These are phyloP conservation scores for Salarias fasciatus DNA, from an alignment of 2,797 vertebrate genomes.

Conservation along the genomic window DNA sequence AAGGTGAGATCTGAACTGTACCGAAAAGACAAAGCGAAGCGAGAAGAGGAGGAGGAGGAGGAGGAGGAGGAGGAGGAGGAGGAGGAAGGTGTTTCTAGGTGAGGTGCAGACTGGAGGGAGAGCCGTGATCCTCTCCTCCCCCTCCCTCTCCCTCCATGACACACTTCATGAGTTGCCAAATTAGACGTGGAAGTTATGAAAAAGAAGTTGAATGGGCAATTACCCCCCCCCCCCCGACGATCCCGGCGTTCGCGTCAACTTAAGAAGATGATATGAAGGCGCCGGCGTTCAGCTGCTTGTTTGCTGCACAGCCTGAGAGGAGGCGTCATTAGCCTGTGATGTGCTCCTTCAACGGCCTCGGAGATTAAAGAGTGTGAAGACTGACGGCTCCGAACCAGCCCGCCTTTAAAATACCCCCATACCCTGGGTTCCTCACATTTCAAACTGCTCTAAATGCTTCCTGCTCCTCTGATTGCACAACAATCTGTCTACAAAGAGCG, in stretches of 20 bases:
- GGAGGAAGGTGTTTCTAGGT: constrained; percentile 48
- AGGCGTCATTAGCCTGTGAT: constrained; percentile 45
- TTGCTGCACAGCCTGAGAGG: constrained; percentile 48
- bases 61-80: constrained; percentile 27
- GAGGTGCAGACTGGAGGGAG: constrained; percentile 60
- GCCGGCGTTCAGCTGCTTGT: constrained; percentile 66
- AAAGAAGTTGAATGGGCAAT: constrained; percentile 72
- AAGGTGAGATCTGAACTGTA: constrained; percentile 57
- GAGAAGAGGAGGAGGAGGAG: constrained; percentile 17
- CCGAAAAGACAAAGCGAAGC: constrained; percentile 51
- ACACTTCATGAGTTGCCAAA: constrained; percentile 72
- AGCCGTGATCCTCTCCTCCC: constrained; percentile 53
- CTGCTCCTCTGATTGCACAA: no score
- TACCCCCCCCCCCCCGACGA: constrained; percentile 56
- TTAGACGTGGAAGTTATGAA: constrained; percentile 67
- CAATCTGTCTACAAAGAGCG: no score
- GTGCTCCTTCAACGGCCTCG: constrained; percentile 3
- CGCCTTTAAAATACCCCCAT: no score
- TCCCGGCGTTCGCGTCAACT: constrained; percentile 47
- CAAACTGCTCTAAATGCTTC: no score
- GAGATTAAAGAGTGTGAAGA: constrained; percentile 28
- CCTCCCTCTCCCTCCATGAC: constrained; percentile 44
- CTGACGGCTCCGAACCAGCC: neutral
- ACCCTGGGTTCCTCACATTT: no score
- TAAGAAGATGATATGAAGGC: constrained; percentile 73